A percentile compares a stretch with the other conserved stretches of the same genome.
Evolutionary conservation across 2,113 vertebrate genomes (phyloP).

Genomic region (Eidolon helvum): DNA sequence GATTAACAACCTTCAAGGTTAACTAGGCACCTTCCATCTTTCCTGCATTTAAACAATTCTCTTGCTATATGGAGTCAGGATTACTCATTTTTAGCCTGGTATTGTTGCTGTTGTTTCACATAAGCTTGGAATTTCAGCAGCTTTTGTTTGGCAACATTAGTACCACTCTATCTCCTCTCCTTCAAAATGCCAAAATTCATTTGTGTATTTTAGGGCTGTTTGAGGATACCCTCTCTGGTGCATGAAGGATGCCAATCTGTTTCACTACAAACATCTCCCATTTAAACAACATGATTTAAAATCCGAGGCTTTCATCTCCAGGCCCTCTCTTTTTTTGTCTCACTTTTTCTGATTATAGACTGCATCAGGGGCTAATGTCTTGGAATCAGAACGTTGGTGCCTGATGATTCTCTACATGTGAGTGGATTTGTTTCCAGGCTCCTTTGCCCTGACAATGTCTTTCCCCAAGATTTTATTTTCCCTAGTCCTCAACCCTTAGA

Average conservation of each 20-base stretch:
- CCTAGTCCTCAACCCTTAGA: not conserved
- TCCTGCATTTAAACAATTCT: not conserved
- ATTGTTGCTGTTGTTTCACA: not conserved
- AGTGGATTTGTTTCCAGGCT: not conserved
- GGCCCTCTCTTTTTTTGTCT: not conserved
- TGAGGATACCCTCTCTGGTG: not conserved
- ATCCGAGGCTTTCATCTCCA: not conserved
- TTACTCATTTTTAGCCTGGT: not conserved
- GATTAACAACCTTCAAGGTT: not conserved
- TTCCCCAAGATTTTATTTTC: not conserved
- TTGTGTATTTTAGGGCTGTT: not conserved
- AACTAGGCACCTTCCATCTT: not conserved
- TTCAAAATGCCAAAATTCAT: not conserved
- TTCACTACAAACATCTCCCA: not conserved
- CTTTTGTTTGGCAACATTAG: not conserved
- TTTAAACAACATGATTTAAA: not conserved
- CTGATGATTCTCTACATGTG: not conserved
- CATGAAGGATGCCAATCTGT: not conserved
- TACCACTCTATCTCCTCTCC: not conserved
- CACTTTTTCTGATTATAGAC: not conserved
- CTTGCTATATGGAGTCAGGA: not conserved
- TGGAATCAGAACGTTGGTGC: not conserved
- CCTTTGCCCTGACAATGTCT: not conserved
- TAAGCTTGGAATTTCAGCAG: not conserved
- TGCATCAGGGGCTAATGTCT: not conserved